Base-by-base conservation (phyloP, 1,140 invertebrate genomes). In the Diabrotica virgifera region DNA sequence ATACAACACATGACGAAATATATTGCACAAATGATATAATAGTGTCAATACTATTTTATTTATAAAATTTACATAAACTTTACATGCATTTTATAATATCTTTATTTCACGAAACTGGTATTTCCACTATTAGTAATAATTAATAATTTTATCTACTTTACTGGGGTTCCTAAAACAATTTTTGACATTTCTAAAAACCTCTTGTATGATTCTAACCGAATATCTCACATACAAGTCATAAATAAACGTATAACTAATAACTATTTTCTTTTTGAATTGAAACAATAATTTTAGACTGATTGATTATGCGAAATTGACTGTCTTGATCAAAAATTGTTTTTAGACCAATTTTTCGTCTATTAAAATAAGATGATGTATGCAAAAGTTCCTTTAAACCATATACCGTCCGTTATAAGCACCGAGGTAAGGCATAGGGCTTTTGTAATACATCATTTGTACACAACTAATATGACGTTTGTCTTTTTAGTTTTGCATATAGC, bases 21-120 rank as follows among this genome's bases (percentile, higher is more conserved):
- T 58, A 11, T 40, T 58, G 36, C 36, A 58, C 56, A 58, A 40
- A 58, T 58, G 37, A 58, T 12, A 58, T 9, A 37, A 11, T 9
- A 12, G 36, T 40, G 36, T 58, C 12, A 40, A 12, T 10, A n/a
- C 36, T 56, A 61, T 51, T 60, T 61, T 61, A 61, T 61, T 61
- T 61, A 61, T 61, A 61, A 61, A 61, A 61, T 61, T 51, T 61
- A 61, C 59, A 61, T 52, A 24, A 13, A 61, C 6, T 61, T 61
- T 36, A 37, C 56, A 58, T 58, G 56, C 56, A 24, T 24, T 24
- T 24, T 24, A 58, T 36, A 58, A 14, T 58, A 58, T 58, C 12
- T 58, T 56, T 40, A 11, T 36, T 37, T 36, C 6, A 55, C 54
- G 11, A 10, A 6, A 58, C 37, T 36, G n/a, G 5, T n/a, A 38